Base-by-base conservation (phyloP, 2,888 invertebrate genomes). In the Odontocolon sp. region DNA sequence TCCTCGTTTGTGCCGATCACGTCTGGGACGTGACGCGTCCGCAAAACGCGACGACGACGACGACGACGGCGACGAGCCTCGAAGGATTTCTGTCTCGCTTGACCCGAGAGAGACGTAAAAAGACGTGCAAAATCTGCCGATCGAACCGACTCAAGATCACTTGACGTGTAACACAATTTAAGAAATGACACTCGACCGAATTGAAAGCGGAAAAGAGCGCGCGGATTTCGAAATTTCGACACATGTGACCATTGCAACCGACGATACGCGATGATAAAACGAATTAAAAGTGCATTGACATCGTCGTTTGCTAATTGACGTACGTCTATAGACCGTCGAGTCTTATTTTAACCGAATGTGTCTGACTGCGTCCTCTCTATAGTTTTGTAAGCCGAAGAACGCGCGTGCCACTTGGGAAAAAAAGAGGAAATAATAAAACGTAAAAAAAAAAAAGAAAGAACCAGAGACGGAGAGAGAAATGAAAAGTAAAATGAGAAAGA, bases 1-100 rank as follows among this genome's bases (percentile, higher is more conserved):
- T 68, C 57, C 85, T 87, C 86, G 87, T 87, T 87, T 84, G 87
- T 83, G 86, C 84, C 85, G 86, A 87, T 86, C 86, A 85, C 82
- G 86, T 85, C 64, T 64, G 72, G n/a, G 82, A 77, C 85, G 81
- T 82, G 84, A 84, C 85, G 81, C 82, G 81, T 80, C 78, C 82
- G 81, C 70, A 72, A 82, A 80, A 82, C 68, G 79, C 74, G 67
- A 56, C 63, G 57, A 66, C 59, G 45, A 47, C 56, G 57, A 61
- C 45, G 47, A 42, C 59, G 31, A 70, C 72, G 67, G 18, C 54
- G 54, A 28, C 6, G 45, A 31, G 45, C 16, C 38, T 69, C 59
- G 3, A 26, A 38, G 64, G 64, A 64, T 64, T 33, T 52, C 31
- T 59, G 28, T 28, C 68, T 57, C 38, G 23, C 40, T 52, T 26